Base-by-base conservation (phyloP, 2,888 invertebrate species). In the Alviniconcha strummeri region DNA sequence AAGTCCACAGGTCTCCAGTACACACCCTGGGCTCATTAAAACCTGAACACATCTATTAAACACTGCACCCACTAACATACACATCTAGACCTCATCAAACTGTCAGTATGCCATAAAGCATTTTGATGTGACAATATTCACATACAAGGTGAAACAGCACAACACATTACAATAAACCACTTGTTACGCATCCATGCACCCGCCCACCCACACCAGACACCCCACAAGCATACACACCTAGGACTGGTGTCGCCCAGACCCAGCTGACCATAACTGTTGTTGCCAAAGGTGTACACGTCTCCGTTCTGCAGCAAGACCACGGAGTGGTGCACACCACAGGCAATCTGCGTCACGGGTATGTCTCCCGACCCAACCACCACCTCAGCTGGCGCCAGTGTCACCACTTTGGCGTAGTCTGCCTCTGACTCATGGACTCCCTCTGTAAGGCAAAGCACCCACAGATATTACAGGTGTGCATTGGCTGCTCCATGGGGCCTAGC, bases 221-320 rank as follows among this genome's bases (percentile, higher is more conserved):
- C 72, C 8, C 52, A 11, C 72, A 8, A 8, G 17, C 76, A 36
- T 36, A 36, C 75, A 75, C 86, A 91, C 90, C 93, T 91, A 79
- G 91, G 89, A n/a, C 88, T 88, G 5, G 91, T 92, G 88, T 99
- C 98, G 0, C 98, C 98, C 7, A 97, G 96, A 13, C 99, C 99
- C 74, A 99, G 94, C 93, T 99, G 99, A 0, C 99, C 99, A 92
- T 97, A 97, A 89, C 97, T 96, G 94, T 99, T 99, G 89, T 98
- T 98, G 9, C 99, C 99, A 94, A 99, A 99, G 3, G 98, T 97
- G 91, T 96, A 96, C 0, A 99, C 98, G 82, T 94, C 93, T 55
- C 97, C 97, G 94, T 95, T 95, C 88, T 96, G 96, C 8, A 97
- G 95, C 13, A 98, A 94, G n/a, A 97, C 94, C 80, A 93, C 93